phyloP scores from a whole-genome alignment of 1,140 invertebrate species.

The Philotrypesis tridentata region DNA sequence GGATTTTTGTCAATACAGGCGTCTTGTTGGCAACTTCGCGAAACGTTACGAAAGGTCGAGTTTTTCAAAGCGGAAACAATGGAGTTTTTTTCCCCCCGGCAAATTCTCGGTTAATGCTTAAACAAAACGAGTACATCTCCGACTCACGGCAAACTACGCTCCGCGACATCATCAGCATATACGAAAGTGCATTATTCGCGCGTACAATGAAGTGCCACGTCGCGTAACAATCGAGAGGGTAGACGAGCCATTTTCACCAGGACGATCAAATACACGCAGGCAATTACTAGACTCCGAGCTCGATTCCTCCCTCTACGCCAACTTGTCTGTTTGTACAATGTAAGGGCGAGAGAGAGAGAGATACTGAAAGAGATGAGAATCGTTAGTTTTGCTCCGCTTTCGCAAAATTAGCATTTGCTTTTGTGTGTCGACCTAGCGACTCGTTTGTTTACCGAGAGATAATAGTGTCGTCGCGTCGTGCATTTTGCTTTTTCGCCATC shows the following conservation, averaged over 20 bases:
- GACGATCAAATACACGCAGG: background rate
- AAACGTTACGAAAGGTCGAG: no score
- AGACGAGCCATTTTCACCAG: slow-evolving; percentile 54
- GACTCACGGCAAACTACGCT: background rate
- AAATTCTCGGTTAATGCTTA: background rate
- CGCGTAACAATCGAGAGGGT: background rate
- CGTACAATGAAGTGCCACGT: background rate
- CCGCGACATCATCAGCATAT: background rate
- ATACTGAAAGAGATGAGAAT: background rate
- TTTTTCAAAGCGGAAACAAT: no score
- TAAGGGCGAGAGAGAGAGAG: background rate
- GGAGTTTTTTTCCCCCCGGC: no score
- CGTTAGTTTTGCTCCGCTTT: background rate
- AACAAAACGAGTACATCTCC: background rate
- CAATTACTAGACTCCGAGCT: background rate
- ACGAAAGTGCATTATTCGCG: background rate
- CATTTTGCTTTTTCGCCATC: no score
- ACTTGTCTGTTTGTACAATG: background rate
- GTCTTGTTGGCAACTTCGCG: no score
- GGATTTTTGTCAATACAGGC: no score
- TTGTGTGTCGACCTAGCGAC: background rate
- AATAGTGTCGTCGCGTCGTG: background rate
- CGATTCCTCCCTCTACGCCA: no score
- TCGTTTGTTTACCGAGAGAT: background rate
- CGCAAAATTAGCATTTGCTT: slow-evolving; percentile 12